A percentile compares a stretch with the other conserved stretches of the same genome.
phyloP scores from a whole-genome alignment of 2,888 invertebrate genomes.

The Ornithoptera alexandrae region DNA sequence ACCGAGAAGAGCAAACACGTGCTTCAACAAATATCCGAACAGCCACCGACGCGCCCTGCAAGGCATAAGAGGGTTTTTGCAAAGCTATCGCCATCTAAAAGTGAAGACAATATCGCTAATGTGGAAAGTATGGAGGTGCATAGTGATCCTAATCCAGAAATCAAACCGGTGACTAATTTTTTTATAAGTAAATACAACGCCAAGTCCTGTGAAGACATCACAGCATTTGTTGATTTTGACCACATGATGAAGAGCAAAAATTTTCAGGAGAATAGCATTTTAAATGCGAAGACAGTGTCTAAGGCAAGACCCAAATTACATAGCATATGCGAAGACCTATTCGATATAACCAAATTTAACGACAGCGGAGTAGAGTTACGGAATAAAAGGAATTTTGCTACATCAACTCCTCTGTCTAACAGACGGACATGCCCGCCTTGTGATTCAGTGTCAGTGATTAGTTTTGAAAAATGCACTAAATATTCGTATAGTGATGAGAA shows the following conservation, averaged over 20 bases:
- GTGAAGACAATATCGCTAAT: conserved; percentile 67
- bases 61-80: conserved; percentile 49
- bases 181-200: conserved; percentile 63
- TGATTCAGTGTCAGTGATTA: conserved; percentile 55
- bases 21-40: conserved; percentile 45
- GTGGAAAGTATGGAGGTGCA: conserved; percentile 58
- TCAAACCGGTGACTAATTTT: conserved; percentile 42
- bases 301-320: conserved; percentile 50
- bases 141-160: conserved; percentile 49
- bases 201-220: conserved; percentile 69
- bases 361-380: conserved; percentile 63
- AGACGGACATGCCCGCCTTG: conserved; percentile 60
- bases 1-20: conserved; percentile 51
- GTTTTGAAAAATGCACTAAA: conserved; percentile 63
- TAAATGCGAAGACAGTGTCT: conserved; percentile 57
- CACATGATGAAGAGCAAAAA: conserved; percentile 61
- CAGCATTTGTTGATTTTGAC: conserved; percentile 64
- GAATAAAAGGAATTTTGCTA: conserved; percentile 52
- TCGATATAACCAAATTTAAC: conserved; percentile 47
- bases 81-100: conserved; percentile 60
- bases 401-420: conserved; percentile 66
- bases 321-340: conserved; percentile 60
- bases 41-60: conserved; percentile 60
- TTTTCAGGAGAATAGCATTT: conserved; percentile 68
- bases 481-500: conserved; percentile 49